Conservation (phyloP, 23 tunicate genomes). For the Trididemnum nubilum region DNA sequence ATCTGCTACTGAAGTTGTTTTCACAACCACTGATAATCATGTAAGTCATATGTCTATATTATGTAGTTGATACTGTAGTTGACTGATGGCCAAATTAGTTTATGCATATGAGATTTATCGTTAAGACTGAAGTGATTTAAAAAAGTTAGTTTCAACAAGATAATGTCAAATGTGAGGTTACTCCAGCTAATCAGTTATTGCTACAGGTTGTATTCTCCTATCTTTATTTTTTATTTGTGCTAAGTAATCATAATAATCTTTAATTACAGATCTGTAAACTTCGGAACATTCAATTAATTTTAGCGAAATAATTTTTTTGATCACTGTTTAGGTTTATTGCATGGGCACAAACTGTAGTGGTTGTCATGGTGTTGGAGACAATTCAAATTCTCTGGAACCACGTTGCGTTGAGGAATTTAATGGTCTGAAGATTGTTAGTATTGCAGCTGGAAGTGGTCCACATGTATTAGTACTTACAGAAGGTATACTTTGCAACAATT, state of each 20-base stretch:
- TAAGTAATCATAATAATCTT: too few species aligned
- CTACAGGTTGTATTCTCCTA: too few species aligned
- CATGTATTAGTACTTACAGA: slow-evolving; percentile 79
- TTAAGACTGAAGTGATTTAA: too few species aligned
- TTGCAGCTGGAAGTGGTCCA: slow-evolving; percentile 89
- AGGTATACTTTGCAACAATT: slow-evolving; percentile 40
- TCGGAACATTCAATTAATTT: too few species aligned
- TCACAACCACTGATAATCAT: slow-evolving; percentile 71
- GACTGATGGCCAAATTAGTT: not conserved
- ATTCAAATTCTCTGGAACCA: slow-evolving; percentile 58
- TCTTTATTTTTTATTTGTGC: too few species aligned
- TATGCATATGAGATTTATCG: not conserved
- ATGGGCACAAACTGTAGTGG: slow-evolving; percentile 86
- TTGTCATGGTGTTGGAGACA: slow-evolving; percentile 86
- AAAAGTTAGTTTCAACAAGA: too few species aligned
- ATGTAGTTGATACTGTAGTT: not conserved
- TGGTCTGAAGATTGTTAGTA: slow-evolving; percentile 51
- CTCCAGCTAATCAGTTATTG: too few species aligned
- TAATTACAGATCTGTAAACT: too few species aligned
- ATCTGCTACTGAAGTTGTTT: slow-evolving; percentile 75
- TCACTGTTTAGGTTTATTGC: slow-evolving; percentile 72
- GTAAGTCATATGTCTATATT: slow-evolving; percentile 22
- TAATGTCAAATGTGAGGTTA: too few species aligned
- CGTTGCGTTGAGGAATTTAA: slow-evolving; percentile 46
- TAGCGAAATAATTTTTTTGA: too few species aligned